Percentiles rank a stretch among this genome's conserved stretches.
phyloP scores from a whole-genome alignment of 2,113 vertebrate genomes.

The Thomomys bottae region DNA sequence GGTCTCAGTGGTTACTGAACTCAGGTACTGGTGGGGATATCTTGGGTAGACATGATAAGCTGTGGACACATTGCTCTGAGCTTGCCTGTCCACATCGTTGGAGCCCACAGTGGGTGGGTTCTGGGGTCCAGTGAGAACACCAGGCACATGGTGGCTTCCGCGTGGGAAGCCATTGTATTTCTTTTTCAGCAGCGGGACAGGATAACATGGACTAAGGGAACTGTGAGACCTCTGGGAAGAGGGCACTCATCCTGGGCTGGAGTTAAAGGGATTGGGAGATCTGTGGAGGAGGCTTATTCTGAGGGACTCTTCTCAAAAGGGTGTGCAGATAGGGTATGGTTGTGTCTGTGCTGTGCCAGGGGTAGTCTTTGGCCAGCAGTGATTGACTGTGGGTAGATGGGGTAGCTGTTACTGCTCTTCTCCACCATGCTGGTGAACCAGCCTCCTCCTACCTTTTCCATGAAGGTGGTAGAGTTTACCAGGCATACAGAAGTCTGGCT shows the following conservation, averaged over 20 bases:
- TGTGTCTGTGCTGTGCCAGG: neutral
- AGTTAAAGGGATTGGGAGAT: fast-evolving
- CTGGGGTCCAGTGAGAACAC: neutral
- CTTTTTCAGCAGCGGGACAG: neutral
- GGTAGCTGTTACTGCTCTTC: neutral
- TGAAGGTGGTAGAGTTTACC: fast-evolving
- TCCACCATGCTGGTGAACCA: neutral
- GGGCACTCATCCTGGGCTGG: neutral
- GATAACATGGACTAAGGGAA: fast-evolving
- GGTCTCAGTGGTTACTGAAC: neutral
- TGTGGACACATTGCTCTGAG: neutral
- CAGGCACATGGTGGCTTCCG: neutral
- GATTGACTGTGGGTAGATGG: neutral
- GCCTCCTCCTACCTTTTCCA: fast-evolving
- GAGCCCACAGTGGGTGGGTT: no score
- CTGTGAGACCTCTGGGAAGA: neutral
- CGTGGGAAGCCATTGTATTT: neutral
- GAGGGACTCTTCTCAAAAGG: neutral
- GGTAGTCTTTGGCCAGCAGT: neutral
- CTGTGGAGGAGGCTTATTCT: neutral
- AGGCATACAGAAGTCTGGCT: neutral
- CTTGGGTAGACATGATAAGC: neutral
- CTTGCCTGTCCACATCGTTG: neutral
- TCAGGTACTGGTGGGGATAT: neutral
- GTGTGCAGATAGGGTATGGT: neutral